Conservation (phyloP, 2,113 vertebrate species). For the Phoxinus phoxinus region DNA sequence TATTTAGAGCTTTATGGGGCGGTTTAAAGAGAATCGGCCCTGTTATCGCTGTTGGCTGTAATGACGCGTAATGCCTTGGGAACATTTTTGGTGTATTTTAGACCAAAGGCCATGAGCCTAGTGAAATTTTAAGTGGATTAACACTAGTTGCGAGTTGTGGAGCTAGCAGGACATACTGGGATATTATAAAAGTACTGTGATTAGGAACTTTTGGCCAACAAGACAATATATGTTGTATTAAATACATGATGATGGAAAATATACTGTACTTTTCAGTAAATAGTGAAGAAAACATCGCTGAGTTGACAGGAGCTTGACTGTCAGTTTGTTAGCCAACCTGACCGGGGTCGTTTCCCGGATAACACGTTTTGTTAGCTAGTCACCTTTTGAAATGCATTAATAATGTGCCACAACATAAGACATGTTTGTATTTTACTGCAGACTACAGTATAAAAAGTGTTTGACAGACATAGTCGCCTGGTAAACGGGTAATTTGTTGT, state of each 20-base stretch:
- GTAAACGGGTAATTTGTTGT: not conserved
- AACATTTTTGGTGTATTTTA: not conserved
- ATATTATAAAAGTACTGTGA: not conserved
- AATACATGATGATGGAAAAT: not conserved
- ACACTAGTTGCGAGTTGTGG: slow-evolving; percentile 31
- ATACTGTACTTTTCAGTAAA: not conserved
- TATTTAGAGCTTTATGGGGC: slow-evolving; percentile 36
- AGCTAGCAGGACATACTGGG: slow-evolving; percentile 3
- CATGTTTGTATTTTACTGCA: not conserved
- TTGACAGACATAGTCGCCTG: not conserved
- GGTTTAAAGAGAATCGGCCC: not conserved
- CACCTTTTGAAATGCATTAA: not conserved
- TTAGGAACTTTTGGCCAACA: not conserved
- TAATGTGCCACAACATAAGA: not conserved
- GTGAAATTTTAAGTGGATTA: slow-evolving; percentile 33
- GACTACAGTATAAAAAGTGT: not conserved
- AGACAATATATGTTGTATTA: not conserved
- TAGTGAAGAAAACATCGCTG: not conserved
- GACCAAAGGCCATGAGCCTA: not conserved
- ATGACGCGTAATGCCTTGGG: not conserved
- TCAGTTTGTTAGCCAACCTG: slow-evolving; percentile 33
- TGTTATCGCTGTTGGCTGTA: not conserved
- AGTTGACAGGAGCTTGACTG: slow-evolving; percentile 24
- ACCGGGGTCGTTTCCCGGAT: not conserved
- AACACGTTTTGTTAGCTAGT: not conserved